phyloP scores from a whole-genome alignment of 2,113 vertebrate genomes.

The Poicephalus gulielmi region DNA sequence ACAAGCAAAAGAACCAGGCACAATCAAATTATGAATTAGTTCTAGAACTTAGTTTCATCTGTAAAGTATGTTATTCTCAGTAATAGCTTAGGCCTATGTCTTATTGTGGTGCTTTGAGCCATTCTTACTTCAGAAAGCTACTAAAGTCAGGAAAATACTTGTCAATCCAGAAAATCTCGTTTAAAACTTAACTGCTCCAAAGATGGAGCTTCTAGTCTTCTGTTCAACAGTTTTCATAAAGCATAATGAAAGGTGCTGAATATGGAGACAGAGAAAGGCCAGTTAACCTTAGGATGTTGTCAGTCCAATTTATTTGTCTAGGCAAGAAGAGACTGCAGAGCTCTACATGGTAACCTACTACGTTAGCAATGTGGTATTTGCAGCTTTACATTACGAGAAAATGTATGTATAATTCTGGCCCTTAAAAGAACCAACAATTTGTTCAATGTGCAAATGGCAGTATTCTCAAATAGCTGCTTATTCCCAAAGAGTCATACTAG shows the following conservation, averaged over 20 bases:
- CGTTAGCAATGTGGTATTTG: background rate
- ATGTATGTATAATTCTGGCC: background rate
- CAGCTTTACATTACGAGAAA: background rate
- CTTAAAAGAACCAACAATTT: background rate
- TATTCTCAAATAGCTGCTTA: background rate
- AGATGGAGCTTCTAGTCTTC: background rate
- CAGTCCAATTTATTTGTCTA: background rate
- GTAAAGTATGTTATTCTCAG: background rate
- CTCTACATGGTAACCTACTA: background rate
- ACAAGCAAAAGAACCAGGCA: background rate
- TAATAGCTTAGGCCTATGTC: background rate
- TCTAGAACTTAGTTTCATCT: background rate
- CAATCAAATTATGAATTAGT: background rate
- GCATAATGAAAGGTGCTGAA: background rate
- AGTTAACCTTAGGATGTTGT: background rate
- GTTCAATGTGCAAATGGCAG: background rate
- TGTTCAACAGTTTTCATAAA: background rate
- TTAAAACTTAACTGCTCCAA: background rate
- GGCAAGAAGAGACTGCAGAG: background rate
- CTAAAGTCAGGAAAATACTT: background rate
- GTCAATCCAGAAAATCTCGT: background rate
- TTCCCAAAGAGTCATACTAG: background rate
- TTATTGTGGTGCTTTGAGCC: background rate
- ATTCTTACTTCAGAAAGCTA: background rate
- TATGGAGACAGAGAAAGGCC: background rate